A percentile compares a stretch with the other conserved stretches of the same genome.
These are phyloP conservation scores for Orussus abietinus DNA, from an alignment of 1,140 invertebrate genomes.

Conservation along the genomic window DNA sequence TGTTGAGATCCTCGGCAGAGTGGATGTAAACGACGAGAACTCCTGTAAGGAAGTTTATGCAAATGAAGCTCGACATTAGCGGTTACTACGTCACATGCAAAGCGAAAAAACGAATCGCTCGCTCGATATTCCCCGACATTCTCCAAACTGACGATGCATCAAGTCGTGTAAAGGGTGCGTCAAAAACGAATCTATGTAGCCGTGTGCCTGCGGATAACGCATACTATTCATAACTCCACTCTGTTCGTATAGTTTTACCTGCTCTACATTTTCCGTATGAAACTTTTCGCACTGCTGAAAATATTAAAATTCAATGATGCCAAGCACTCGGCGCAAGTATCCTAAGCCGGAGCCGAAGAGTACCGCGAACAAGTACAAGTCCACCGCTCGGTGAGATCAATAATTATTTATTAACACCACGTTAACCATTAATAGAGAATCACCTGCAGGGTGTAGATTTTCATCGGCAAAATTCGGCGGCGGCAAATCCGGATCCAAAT, in stretches of 20 bases:
- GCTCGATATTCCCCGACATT: too few relatives aligned
- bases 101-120: too few relatives aligned
- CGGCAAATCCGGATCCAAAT: constrained; percentile 41
- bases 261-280: constrained; percentile 22
- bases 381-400: not conserved
- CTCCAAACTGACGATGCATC: too few relatives aligned
- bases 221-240: too few relatives aligned
- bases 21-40: constrained; percentile 57
- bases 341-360: not conserved
- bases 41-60: constrained; percentile 52
- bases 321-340: not conserved
- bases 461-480: constrained; percentile 29
- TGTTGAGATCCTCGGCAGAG: constrained; percentile 52
- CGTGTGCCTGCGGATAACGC: too few relatives aligned
- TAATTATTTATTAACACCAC: not conserved
- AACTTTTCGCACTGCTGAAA: constrained; percentile 28
- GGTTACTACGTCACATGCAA: too few relatives aligned
- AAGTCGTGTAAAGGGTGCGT: too few relatives aligned
- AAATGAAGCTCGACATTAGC: too few relatives aligned
- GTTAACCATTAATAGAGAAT: too few relatives aligned
- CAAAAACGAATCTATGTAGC: too few relatives aligned
- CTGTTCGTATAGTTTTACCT: constrained; percentile 23
- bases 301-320: constrained; percentile 21
- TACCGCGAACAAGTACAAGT: not conserved
- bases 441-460: constrained; percentile 32